A percentile compares a stretch with the other conserved stretches of the same genome.
Evolutionary conservation across 2,888 invertebrate genomes (phyloP).

Genomic region (Tuberolachnus salignus): DNA sequence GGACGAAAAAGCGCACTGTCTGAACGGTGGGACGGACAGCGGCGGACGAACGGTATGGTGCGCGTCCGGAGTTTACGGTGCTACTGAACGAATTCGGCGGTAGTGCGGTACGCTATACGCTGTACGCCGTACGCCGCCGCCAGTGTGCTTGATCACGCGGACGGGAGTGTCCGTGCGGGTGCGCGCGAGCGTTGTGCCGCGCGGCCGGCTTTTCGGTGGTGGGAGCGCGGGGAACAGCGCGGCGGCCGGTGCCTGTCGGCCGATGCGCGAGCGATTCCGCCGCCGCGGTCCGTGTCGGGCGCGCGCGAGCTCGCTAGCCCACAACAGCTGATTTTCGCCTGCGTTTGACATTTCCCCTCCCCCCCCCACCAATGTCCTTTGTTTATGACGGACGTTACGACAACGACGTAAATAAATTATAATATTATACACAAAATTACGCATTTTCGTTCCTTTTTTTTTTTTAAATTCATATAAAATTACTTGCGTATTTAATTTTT

Average conservation of each 20-base stretch:
- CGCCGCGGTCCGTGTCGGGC: not conserved
- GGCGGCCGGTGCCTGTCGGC: not conserved
- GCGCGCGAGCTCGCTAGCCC: not conserved
- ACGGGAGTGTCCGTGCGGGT: not conserved
- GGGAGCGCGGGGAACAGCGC: conserved; percentile 1
- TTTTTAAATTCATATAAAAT: too few relatives aligned
- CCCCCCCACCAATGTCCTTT: too few relatives aligned
- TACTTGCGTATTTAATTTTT: too few relatives aligned
- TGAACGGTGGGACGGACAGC: not conserved
- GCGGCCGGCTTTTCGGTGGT: not conserved
- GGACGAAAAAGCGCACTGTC: not conserved
- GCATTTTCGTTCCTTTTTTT: too few relatives aligned
- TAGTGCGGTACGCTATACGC: not conserved
- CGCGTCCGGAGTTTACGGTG: conserved; percentile 11
- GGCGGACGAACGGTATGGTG: not conserved
- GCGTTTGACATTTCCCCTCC: not conserved
- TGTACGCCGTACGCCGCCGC: not conserved
- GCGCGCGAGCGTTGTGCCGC: not conserved
- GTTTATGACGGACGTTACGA: too few relatives aligned
- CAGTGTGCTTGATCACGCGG: not conserved
- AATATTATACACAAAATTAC: too few relatives aligned
- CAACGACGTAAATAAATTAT: too few relatives aligned
- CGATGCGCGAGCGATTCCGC: conserved; percentile 11
- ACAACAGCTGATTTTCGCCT: not conserved
- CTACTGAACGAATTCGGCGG: conserved; percentile 44